phyloP scores from a whole-genome alignment of 1,140 invertebrate genomes.

The Zaprionus vittiger region DNA sequence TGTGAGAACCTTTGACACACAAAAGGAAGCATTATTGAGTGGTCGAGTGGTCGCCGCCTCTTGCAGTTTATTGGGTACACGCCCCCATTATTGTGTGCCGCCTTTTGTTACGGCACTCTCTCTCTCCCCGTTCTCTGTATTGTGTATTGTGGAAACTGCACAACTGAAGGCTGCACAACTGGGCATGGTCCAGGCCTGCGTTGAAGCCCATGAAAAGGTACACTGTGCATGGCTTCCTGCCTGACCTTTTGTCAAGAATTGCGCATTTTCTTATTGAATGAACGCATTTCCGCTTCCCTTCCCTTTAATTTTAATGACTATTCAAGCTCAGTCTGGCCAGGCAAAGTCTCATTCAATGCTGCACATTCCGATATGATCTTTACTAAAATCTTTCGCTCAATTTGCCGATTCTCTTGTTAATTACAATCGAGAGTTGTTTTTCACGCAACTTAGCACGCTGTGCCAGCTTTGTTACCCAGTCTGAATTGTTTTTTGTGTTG shows the following conservation, averaged over 20 bases:
- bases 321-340: neutral
- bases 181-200: conserved; percentile 5
- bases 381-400: conserved; percentile 59
- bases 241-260: conserved; percentile 28
- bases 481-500: conserved; percentile 24
- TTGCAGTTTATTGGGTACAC: conserved; percentile 76
- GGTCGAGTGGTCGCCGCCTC: conserved; percentile 45
- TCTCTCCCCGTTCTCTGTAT: neutral
- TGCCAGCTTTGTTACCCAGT: conserved; percentile 25
- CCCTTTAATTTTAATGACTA: neutral
- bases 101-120: conserved; percentile 41
- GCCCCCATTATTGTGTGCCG: conserved; percentile 57
- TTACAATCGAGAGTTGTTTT: conserved; percentile 60
- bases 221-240: conserved; percentile 15
- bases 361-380: neutral
- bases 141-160: conserved; percentile 16
- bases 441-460: conserved; percentile 62
- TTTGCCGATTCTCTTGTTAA: conserved; percentile 62
- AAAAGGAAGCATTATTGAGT: conserved; percentile 75
- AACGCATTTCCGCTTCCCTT: conserved; percentile 34
- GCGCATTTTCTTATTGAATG: conserved; percentile 38
- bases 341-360: neutral
- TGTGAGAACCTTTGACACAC: conserved; percentile 73
- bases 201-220: conserved; percentile 7
- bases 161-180: neutral